Percentiles rank a stretch among this genome's conserved stretches.
phyloP scores from a whole-genome alignment of 2,113 vertebrate genomes.

The Bubo scandiacus region DNA sequence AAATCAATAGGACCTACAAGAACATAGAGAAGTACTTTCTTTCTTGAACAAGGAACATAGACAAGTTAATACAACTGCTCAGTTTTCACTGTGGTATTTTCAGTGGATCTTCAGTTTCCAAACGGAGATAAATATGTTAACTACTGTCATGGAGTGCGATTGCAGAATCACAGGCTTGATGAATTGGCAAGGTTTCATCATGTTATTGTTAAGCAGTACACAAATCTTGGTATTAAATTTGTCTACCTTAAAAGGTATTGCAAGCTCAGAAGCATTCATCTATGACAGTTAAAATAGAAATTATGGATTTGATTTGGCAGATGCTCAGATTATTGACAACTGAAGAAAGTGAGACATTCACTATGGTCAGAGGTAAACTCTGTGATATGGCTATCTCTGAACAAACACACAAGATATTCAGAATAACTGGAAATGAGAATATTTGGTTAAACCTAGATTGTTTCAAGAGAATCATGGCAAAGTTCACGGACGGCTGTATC shows the following conservation, averaged over 20 bases:
- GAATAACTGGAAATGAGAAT: background rate
- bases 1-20: background rate
- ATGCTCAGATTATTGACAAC: background rate
- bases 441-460: background rate
- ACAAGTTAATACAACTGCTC: background rate
- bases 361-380: background rate
- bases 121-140: background rate
- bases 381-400: background rate
- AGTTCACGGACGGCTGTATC: background rate
- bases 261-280: background rate
- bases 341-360: background rate
- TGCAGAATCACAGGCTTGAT: background rate
- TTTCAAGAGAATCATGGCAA: background rate
- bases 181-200: background rate
- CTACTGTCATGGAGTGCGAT: fast-evolving
- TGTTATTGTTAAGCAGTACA: background rate
- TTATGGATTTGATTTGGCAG: background rate
- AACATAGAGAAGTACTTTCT: background rate
- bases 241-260: background rate
- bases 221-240: background rate
- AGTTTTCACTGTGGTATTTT: background rate
- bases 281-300: background rate
- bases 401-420: background rate
- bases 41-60: background rate
- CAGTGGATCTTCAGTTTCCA: background rate